Percentiles rank a stretch among this genome's conserved stretches.
phyloP scores from a whole-genome alignment of 30 jellyfish, hydroid and myxozoan genomes.

The Nemopilema nomurai region DNA sequence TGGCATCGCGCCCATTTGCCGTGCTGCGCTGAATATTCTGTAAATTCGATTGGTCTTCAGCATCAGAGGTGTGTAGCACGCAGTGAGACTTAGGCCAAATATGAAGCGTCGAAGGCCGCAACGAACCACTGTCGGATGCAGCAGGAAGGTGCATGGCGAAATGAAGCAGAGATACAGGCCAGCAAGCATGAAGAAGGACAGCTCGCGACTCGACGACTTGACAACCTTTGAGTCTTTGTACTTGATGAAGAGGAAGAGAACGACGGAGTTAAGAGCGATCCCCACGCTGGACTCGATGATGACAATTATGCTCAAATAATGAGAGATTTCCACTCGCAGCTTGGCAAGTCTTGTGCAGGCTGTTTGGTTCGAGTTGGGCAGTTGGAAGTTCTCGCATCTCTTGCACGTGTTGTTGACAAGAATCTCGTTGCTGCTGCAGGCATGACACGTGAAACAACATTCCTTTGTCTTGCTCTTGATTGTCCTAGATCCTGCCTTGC shows the following conservation, averaged over 20 bases:
- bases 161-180: conserved; percentile 60
- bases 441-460: conserved; percentile 65
- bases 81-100: conserved; percentile 76
- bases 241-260: conserved; percentile 17
- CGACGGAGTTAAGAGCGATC: conserved; percentile 13
- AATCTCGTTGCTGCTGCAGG: conserved; percentile 27
- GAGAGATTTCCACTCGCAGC: conserved; percentile 2
- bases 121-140: conserved; percentile 32
- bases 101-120: conserved; percentile 67
- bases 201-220: conserved; percentile 68
- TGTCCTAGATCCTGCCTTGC: conserved; percentile 30
- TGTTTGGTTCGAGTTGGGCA: conserved; percentile 4
- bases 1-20: conserved; percentile 41
- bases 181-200: conserved; percentile 48
- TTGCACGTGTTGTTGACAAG: conserved; percentile 46
- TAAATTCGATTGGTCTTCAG: conserved; percentile 79
- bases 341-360: conserved; percentile 18
- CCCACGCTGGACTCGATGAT: conserved; percentile 43
- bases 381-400: conserved; percentile 19
- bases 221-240: conserved; percentile 41
- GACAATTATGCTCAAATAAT: conserved; percentile 19
- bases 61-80: conserved; percentile 83
- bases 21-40: conserved; percentile 75
- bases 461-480: conserved; percentile 10
- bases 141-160: conserved; percentile 46